Base-by-base conservation (phyloP, 1,140 invertebrate species). In the Lordiphosa stackelbergi region DNA sequence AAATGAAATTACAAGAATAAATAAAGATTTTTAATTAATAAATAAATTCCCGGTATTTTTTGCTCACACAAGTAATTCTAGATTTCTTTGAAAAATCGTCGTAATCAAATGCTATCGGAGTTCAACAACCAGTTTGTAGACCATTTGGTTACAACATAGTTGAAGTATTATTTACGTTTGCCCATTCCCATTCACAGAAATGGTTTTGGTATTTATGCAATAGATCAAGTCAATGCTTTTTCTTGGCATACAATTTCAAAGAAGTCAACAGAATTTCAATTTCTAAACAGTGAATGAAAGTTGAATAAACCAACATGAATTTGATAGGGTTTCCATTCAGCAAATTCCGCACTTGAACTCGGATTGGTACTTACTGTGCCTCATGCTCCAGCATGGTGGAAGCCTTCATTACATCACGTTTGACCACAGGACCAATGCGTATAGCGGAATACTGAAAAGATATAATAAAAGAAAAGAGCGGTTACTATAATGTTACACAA, bases 341-440 rank as follows among this genome's bases (percentile, higher is more conserved):
- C 64, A 34, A 68, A 68, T 69, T 69, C 49, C 48, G 12, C 13
- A 28, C 46, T 8, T 9, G 40, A 19, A 31, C 2, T 3, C 10
- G n/a, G n/a, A 35, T 10, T 12, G 57, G 62, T 83, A 95, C 94
- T 94, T 90, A 97, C 94, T 99, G 97, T 43, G 93, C 93, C 84
- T 99, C 97, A 88, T 99, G 97, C 88, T 99, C 98, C 89, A 99
- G 88, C 98, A 99, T 99, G 52, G 96, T 96, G 5, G 98, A 99
- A 1, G 98, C 98, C 88, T 97, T 99, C 96, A 99, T 99, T 1
- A 99, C 97, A 89, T 99, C 98, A 84, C 96, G 97, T 88, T 98
- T 99, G 43, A 99, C 98, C 24, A 99, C 98, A 13, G 98, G 98
- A 8, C 98, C 98, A 89, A 99, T 99, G 69, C 98, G 95, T 74